phyloP scores from a whole-genome alignment of 2,888 invertebrate species.

The Mythimna lalbum region DNA sequence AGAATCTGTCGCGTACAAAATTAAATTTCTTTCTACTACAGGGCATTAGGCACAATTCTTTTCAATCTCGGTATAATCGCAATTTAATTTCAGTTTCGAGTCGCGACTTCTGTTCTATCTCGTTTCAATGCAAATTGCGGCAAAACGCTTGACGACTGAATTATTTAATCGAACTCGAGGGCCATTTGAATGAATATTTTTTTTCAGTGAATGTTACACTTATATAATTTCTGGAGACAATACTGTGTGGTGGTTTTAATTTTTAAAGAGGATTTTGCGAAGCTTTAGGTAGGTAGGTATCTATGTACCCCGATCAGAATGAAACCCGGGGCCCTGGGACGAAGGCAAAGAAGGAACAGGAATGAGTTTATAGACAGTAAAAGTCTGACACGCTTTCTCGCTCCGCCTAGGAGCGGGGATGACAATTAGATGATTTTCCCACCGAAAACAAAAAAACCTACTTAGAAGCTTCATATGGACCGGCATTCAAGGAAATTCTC shows the following conservation, averaged over 20 bases:
- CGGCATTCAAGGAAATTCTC: too few relatives aligned
- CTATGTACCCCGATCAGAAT: too few relatives aligned
- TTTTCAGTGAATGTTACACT: constrained; percentile 30
- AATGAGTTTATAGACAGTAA: too few relatives aligned
- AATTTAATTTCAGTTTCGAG: constrained; percentile 79
- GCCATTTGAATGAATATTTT: constrained; percentile 56
- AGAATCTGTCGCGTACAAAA: constrained; percentile 74
- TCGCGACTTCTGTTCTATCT: constrained; percentile 77
- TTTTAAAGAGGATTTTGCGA: background rate
- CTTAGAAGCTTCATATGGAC: too few relatives aligned
- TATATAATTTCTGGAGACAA: constrained; percentile 18
- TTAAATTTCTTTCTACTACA: constrained; percentile 74
- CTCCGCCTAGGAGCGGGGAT: too few relatives aligned
- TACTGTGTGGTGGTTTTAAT: background rate
- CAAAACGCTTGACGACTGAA: constrained; percentile 76
- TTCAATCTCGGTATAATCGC: constrained; percentile 78
- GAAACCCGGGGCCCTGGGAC: too few relatives aligned
- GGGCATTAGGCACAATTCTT: constrained; percentile 74
- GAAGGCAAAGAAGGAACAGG: too few relatives aligned
- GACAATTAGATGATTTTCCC: too few relatives aligned
- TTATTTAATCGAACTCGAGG: constrained; percentile 73
- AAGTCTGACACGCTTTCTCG: too few relatives aligned
- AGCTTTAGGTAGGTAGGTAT: too few relatives aligned
- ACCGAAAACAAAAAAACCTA: too few relatives aligned
- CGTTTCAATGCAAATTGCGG: constrained; percentile 83